Percentiles rank a stretch among this genome's conserved stretches.
Evolutionary conservation across 2,888 invertebrate genomes (phyloP).

Genomic region (Linhomoeus sp.): DNA sequence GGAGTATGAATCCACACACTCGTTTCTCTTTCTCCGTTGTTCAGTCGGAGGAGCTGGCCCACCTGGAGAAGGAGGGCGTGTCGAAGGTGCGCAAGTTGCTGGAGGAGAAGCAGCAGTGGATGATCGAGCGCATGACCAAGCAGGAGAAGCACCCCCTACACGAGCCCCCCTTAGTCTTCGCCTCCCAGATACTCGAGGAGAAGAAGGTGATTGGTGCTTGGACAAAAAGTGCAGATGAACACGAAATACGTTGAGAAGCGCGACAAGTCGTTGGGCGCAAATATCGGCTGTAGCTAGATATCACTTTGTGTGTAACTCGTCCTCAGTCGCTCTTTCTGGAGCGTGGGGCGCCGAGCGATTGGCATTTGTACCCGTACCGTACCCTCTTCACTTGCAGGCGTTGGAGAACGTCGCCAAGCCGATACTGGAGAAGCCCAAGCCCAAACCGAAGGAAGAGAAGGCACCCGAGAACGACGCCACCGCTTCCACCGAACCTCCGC

Average conservation of each 20-base stretch:
- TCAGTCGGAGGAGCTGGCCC: slow-evolving; percentile 37
- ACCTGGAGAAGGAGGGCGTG: slow-evolving; percentile 45
- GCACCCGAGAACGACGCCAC: no score
- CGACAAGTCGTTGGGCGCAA: no score
- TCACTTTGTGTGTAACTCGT: no score
- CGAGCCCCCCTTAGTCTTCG: slow-evolving; percentile 16
- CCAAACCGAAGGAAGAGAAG: slow-evolving; percentile 46
- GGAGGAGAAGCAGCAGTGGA: slow-evolving; percentile 55
- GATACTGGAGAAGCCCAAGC: slow-evolving; percentile 71
- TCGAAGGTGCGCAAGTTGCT: slow-evolving; percentile 53
- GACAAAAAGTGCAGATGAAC: neutral
- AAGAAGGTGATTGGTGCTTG: slow-evolving; percentile 39
- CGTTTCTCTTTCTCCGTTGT: no score
- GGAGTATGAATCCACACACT: no score
- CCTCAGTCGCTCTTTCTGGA: no score
- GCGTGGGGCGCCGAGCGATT: no score
- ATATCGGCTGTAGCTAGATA: no score
- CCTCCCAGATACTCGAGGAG: slow-evolving; percentile 53
- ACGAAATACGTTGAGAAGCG: slow-evolving; percentile 1
- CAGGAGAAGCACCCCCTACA: slow-evolving; percentile 28
- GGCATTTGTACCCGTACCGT: neutral
- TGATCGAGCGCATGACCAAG: slow-evolving; percentile 51
- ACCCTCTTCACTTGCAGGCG: slow-evolving; percentile 25
- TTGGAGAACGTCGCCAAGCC: slow-evolving; percentile 41
- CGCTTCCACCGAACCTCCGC: no score